Base-by-base conservation (phyloP, 2,888 invertebrate species). In the Rotaria magnacalcarata region DNA sequence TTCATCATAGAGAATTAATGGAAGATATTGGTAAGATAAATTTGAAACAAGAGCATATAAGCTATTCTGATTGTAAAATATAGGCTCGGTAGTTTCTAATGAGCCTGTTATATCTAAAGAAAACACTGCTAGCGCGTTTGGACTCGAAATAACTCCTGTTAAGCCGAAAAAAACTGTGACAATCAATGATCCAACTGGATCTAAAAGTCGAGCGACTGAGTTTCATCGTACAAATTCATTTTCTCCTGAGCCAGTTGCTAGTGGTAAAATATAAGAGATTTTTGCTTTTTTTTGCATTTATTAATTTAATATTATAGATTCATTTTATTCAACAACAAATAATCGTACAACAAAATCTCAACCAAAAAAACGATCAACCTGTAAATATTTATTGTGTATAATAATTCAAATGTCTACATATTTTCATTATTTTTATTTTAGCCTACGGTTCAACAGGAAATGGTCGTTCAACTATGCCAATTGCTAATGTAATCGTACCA, bases 1-100 rank as follows among this genome's bases (percentile, higher is more conserved):
- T 85, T 60, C 85, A 85, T 74, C 87, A 87, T 60, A 43, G n/a
- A 52, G 87, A 87, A 52, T 60, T 87, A 47, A 87, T 87, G 87
- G 58, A 87, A 84, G 87, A 85, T 47, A 34, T 85, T 11, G 87
- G 85, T 47, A 41, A 80, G 34, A 34, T 34, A 34, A 34, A 34
- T 34, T 34, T 34, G 34, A 34, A 34, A 34, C 34, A 34, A 34
- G 34, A 34, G 34, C 34, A 34, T 34, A 34, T 34, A 34, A 34
- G 34, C 34, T 34, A 34, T 34, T 34, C 34, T 34, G 34, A 34
- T 34, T 34, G 34, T 34, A 34, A 34, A 34, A 75, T 75, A 4
- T 80, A 80, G 80, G 80, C 14, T 10, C 67, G 3, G 34, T 34
- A 19, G 1, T 34, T 34, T 27, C 67, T 16, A 16, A 34, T 47